A percentile compares a stretch with the other conserved stretches of the same genome.
Evolutionary conservation across 2,797 vertebrate species (phyloP).

Genomic region (Amblyraja radiata): DNA sequence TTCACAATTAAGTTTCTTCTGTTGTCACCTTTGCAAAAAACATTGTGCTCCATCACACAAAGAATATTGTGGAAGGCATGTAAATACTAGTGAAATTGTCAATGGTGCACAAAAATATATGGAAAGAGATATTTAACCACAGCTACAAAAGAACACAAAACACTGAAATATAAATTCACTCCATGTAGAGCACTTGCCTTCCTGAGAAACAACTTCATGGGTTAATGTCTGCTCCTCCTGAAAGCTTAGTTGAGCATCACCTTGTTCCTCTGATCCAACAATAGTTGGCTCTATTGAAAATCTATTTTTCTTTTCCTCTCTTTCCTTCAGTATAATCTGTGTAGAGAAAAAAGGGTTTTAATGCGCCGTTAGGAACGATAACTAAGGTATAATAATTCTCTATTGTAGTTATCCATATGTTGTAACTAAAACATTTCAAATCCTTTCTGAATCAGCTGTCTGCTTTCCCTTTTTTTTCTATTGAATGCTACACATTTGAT

Average conservation of each 20-base stretch:
- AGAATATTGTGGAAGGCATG: not conserved
- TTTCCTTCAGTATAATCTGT: conserved; percentile 94
- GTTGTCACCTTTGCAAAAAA: not conserved
- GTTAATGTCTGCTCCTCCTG: conserved; percentile 64
- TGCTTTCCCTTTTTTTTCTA: not conserved
- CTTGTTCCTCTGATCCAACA: conserved; percentile 71
- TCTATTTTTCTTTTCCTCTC: conserved; percentile 93
- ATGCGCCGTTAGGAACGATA: not conserved
- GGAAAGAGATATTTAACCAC: too few species aligned
- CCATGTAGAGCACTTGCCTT: conserved; percentile 60
- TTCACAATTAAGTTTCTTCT: not conserved
- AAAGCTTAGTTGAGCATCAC: conserved; percentile 69
- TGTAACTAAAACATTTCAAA: not conserved
- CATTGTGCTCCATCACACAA: not conserved
- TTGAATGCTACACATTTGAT: not conserved
- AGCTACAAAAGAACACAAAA: too few species aligned
- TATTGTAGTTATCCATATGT: not conserved
- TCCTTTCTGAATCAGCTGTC: not conserved
- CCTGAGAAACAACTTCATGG: conserved; percentile 78
- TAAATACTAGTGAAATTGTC: not conserved
- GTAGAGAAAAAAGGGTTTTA: conserved; percentile 28
- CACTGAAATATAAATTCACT: not conserved
- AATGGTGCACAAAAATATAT: not conserved
- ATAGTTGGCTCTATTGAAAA: conserved; percentile 67
- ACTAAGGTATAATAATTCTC: not conserved